Evolutionary conservation across 2,113 vertebrate genomes (phyloP), one percentile per base, ranked within the genome.

Genomic region (Callocephalon fimbriatum): DNA sequence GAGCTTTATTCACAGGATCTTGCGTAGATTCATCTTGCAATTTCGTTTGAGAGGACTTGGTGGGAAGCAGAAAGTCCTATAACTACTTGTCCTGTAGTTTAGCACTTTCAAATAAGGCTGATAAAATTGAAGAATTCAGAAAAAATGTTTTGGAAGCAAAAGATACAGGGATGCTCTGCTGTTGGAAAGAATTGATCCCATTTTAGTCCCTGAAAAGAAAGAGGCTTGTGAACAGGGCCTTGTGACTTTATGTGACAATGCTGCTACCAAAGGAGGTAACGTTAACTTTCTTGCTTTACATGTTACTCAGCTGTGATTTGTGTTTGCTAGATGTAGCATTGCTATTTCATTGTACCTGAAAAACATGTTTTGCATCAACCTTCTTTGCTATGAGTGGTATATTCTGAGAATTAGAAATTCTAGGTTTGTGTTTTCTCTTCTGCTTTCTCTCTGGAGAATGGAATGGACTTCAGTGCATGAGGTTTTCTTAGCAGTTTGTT

Each of bases 11-110:
- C 3, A 11, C 2, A 47, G 73, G 15, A 42, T 50, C 5, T 3
- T 0, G 3, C 2, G 4, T 44, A 13, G 73, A 4, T 29, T 4
- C 1, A 4, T 37, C 7, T 62, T 4, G 3, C 0, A 0, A 1
- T 84, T 77, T 14, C 0, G 18, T 7, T 8, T 77, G 42, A 6
- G 65, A 45, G 17, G 38, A 32, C 1, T 37, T 74, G 6, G 8
- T 54, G 29, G 9, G 31, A 38, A 32, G 68, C 27, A 15, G 26
- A 35, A 48, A 11, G 22, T n/a, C 50, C 1, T 58, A 32, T 58
- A 23, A 7, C 9, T 35, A 2, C 5, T 59, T 82, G 21, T 4
- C 6, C 9, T 86, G 26, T 31, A 45, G n/a, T 65, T 59, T 2
- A 8, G 10, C 0, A 4, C n/a, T 62, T 85, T 14, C 4, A 53